Conservation (phyloP, 1,140 invertebrate genomes). For the Drosophila ercepeae region DNA sequence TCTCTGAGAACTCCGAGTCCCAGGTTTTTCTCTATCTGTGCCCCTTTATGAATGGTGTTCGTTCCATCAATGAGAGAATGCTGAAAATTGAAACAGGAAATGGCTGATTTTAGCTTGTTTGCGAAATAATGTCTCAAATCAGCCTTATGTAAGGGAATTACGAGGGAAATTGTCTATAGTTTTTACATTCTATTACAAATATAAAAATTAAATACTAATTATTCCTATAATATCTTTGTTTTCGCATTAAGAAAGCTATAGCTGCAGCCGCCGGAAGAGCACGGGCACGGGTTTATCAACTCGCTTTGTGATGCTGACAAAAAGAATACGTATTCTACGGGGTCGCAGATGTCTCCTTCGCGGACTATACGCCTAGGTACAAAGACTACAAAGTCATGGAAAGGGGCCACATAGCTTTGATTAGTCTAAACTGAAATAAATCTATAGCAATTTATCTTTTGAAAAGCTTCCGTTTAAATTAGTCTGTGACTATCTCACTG, state of each 20-base stretch:
- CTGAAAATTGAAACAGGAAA: slow-evolving; percentile 54
- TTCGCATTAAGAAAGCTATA: not conserved
- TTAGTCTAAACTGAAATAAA: too few species aligned
- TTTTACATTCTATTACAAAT: too few species aligned
- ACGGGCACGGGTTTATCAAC: not conserved
- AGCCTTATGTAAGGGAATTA: slow-evolving; percentile 8
- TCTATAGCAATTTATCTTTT: not conserved
- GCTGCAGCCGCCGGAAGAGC: too few species aligned
- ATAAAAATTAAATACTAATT: too few species aligned
- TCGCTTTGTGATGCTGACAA: not conserved
- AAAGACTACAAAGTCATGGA: not conserved
- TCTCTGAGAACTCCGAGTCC: not conserved
- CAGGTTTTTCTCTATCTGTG: too few species aligned
- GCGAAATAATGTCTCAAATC: slow-evolving; percentile 37
- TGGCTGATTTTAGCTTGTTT: slow-evolving; percentile 56
- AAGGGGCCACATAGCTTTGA: not conserved
- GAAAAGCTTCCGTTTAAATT: not conserved
- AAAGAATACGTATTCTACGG: not conserved
- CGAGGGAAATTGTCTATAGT: too few species aligned
- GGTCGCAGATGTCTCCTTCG: not conserved
- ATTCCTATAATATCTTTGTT: too few species aligned
- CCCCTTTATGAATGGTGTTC: too few species aligned
- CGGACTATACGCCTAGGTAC: not conserved
- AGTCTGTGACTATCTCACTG: not conserved
- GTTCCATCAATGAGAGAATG: slow-evolving; percentile 16